Base-by-base conservation (phyloP, 2,888 invertebrate species). In the Bedellia somnulentella region DNA sequence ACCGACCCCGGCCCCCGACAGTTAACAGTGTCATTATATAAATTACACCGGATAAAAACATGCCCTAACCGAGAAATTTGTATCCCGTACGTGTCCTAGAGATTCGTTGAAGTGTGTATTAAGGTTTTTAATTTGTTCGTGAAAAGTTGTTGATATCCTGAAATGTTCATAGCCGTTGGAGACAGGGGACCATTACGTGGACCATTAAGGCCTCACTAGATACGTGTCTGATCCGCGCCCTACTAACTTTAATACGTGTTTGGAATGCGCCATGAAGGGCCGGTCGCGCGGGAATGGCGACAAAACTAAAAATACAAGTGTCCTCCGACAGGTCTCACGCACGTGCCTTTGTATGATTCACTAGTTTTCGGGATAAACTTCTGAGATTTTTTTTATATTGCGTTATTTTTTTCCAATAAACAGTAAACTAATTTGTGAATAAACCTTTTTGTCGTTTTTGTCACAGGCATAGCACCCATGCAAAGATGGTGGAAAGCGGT, bases 401-500 rank as follows among this genome's bases (percentile, higher is more conserved):
- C n/a, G n/a, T n/a, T n/a, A n/a, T n/a, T n/a, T n/a, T n/a, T n/a
- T n/a, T n/a, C n/a, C n/a, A n/a, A n/a, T n/a, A n/a, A n/a, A n/a
- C n/a, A n/a, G n/a, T n/a, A n/a, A n/a, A n/a, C n/a, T n/a, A n/a
- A n/a, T n/a, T n/a, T n/a, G n/a, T n/a, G n/a, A n/a, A n/a, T n/a
- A n/a, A n/a, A n/a, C n/a, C 15, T 18, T 17, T 16, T 9, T 15
- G 1, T 30, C 4, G 41, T 30, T 35, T 34, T 47, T 57, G 47
- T 70, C 67, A 13, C 70, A 85, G 85, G 50, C 82, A 83, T 48
- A 85, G 83, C 45, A 87, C 89, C 22, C 85, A 85, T 43, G 91
- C 87, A 1, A 84, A 86, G 54, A 87, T 91, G 85, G 79, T 87
- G 33, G 86, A 87, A 52, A 85, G 85, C 44, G 89, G 88, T 29